These are phyloP conservation scores for Petrolisthes cinctipes DNA, from an alignment of 2,888 invertebrate species.

Conservation along the genomic window DNA sequence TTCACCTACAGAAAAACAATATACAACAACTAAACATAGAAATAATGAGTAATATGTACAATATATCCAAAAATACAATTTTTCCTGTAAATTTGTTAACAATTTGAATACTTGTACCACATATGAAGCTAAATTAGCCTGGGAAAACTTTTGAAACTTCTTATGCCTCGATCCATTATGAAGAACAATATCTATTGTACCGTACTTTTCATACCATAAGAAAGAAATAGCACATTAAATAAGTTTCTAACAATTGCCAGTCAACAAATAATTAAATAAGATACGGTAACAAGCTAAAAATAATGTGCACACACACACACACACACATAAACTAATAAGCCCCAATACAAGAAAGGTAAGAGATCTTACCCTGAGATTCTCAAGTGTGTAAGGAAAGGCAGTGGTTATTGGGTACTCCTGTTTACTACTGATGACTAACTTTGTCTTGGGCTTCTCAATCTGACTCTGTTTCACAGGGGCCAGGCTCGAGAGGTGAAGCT, in stretches of 20 bases:
- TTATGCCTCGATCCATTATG: too few relatives aligned
- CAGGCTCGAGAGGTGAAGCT: slow-evolving; percentile 49
- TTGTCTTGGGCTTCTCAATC: slow-evolving; percentile 47
- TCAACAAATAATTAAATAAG: background rate
- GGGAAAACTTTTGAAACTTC: too few relatives aligned
- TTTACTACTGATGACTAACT: slow-evolving; percentile 33
- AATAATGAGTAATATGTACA: too few relatives aligned
- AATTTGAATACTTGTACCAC: too few relatives aligned
- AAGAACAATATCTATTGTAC: too few relatives aligned
- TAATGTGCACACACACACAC: background rate
- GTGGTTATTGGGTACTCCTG: slow-evolving; percentile 59
- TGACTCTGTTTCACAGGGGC: slow-evolving; percentile 52
- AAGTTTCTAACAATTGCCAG: too few relatives aligned
- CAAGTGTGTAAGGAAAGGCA: slow-evolving; percentile 48
- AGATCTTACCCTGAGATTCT: slow-evolving; percentile 37
- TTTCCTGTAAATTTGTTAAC: too few relatives aligned
- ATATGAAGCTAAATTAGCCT: too few relatives aligned
- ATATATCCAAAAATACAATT: too few relatives aligned
- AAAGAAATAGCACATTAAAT: too few relatives aligned
- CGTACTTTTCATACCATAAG: too few relatives aligned
- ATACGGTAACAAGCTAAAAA: background rate
- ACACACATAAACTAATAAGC: background rate
- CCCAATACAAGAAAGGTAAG: background rate
- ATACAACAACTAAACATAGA: background rate
- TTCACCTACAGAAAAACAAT: slow-evolving; percentile 29